Evolutionary conservation across 2,797 vertebrate genomes (phyloP).

Genomic region (Peromyscus attwateri): DNA sequence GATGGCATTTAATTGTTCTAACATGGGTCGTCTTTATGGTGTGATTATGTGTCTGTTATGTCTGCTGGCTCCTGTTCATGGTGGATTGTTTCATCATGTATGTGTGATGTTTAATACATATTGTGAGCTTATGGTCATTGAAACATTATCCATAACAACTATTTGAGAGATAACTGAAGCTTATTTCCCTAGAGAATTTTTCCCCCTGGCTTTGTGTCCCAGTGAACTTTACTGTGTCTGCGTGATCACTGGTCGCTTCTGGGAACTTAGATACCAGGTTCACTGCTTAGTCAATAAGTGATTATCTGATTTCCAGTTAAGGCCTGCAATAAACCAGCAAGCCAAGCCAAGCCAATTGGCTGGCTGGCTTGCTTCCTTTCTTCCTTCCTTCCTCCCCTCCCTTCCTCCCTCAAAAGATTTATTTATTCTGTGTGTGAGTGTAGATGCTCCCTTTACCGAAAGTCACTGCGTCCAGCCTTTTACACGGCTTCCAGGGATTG

Average conservation of each 20-base stretch:
- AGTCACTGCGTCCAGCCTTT: neutral
- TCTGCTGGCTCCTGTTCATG: neutral
- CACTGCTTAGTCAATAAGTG: neutral
- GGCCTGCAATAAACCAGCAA: neutral
- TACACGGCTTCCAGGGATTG: neutral
- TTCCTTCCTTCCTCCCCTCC: neutral
- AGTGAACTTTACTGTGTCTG: neutral
- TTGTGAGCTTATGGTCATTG: neutral
- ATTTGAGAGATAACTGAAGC: slow-evolving; percentile 5
- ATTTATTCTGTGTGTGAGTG: neutral
- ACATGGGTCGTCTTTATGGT: neutral
- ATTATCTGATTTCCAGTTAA: neutral
- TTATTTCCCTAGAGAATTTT: neutral
- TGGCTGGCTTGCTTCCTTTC: neutral
- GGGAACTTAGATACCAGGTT: neutral
- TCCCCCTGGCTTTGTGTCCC: neutral
- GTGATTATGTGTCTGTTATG: neutral
- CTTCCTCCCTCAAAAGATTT: neutral
- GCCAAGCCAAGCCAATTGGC: neutral
- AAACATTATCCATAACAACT: neutral
- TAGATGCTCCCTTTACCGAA: neutral
- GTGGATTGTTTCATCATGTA: neutral
- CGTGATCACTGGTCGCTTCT: neutral
- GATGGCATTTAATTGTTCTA: neutral
- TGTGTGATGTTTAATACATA: neutral